Conservation (phyloP, 2,888 invertebrate genomes). For the Anaspis maculata region DNA sequence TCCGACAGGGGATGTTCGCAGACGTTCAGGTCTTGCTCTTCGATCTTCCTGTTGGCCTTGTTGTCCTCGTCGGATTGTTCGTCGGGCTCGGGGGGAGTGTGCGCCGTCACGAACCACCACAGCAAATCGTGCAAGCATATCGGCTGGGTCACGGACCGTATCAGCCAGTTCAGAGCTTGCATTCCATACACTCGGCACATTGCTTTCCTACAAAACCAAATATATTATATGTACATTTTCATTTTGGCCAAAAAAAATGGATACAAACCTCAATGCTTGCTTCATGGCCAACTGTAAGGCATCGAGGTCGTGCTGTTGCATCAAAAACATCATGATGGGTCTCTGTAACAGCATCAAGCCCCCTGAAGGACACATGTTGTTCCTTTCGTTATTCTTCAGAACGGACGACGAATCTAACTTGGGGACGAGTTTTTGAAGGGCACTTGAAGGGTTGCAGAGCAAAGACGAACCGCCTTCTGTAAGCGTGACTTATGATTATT, state of each 20-base stretch:
- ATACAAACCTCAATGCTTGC: slow-evolving; percentile 69
- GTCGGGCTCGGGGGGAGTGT: slow-evolving; percentile 52
- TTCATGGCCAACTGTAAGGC: slow-evolving; percentile 80
- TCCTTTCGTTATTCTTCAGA: slow-evolving; percentile 36
- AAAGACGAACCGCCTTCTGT: slow-evolving; percentile 70
- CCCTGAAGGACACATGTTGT: slow-evolving; percentile 41
- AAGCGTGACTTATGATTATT: no score
- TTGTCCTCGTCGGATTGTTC: slow-evolving; percentile 51
- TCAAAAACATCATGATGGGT: slow-evolving; percentile 81
- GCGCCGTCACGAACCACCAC: slow-evolving; percentile 92
- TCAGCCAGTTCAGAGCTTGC: slow-evolving; percentile 92
- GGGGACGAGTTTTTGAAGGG: slow-evolving; percentile 71
- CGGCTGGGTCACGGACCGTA: slow-evolving; percentile 85
- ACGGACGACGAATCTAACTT: slow-evolving; percentile 51
- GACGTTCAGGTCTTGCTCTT: slow-evolving; percentile 48
- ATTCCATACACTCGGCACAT: slow-evolving; percentile 79
- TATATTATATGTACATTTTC: slow-evolving; percentile 2
- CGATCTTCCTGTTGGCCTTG: slow-evolving; percentile 37
- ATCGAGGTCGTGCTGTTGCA: slow-evolving; percentile 78
- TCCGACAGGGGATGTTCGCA: slow-evolving; percentile 77
- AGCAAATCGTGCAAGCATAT: slow-evolving; percentile 88
- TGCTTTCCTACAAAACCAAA: slow-evolving; percentile 55
- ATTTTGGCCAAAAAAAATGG: slow-evolving; percentile 18
- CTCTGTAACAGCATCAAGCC: slow-evolving; percentile 58
- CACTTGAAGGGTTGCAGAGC: slow-evolving; percentile 82